Conservation (phyloP, 2,797 vertebrate species). For the Typhlichthys eigenmanni region DNA sequence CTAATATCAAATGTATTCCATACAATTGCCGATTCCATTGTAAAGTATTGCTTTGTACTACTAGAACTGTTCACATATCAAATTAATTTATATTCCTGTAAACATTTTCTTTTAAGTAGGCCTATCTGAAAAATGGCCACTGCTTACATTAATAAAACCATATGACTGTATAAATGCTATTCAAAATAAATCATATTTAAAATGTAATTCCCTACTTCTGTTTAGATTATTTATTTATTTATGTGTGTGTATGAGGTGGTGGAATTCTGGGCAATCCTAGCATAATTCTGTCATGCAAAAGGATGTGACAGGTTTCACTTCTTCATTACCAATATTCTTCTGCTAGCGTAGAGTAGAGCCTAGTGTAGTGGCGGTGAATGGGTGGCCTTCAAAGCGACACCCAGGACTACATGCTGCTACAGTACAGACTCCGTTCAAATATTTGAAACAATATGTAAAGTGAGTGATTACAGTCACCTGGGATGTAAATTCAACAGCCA, state of each 20-base stretch:
- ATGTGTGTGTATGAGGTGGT: background rate
- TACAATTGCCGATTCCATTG: background rate
- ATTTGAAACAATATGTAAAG: constrained; percentile 2
- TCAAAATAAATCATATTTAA: constrained; percentile 4
- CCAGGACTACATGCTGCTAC: background rate
- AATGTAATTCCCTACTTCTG: constrained; percentile 1
- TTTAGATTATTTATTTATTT: constrained; percentile 2
- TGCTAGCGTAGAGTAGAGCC: background rate
- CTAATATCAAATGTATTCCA: background rate
- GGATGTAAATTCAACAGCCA: constrained; percentile 39
- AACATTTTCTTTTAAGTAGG: background rate
- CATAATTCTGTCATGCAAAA: constrained; percentile 7
- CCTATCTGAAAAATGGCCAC: constrained; percentile 7
- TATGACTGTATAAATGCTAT: constrained; percentile 21
- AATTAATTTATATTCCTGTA: constrained; percentile 6
- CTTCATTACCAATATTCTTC: background rate
- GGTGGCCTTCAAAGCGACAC: background rate
- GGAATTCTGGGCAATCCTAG: background rate
- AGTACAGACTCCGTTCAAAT: background rate
- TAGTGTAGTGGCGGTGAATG: background rate
- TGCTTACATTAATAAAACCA: constrained; percentile 27
- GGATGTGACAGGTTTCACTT: constrained; percentile 26
- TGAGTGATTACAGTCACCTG: constrained; percentile 8
- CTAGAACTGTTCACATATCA: too few relatives aligned
- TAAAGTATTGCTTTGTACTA: background rate